Evolutionary conservation across 30 jellyfish, hydroid and myxozoan genomes (phyloP).

Genomic region (Phacellophora camtschatica): DNA sequence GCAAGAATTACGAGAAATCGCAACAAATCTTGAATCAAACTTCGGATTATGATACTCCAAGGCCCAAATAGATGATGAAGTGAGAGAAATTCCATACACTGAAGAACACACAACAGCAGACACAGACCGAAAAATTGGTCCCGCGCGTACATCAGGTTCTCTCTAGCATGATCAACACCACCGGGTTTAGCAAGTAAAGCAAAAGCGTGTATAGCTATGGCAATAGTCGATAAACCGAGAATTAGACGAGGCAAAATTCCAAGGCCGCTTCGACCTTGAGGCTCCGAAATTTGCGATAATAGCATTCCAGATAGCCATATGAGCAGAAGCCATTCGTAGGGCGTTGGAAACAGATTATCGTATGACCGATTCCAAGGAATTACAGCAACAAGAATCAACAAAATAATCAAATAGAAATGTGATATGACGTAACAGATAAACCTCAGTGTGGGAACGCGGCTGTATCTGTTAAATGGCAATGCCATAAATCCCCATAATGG

Average conservation of each 20-base stretch:
- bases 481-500: constrained; percentile 97
- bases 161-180: constrained; percentile 75
- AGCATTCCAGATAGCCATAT: constrained; percentile 89
- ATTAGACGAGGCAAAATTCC: constrained; percentile 74
- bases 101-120: constrained; percentile 68
- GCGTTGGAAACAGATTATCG: constrained; percentile 80
- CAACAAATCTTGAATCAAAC: constrained; percentile 78
- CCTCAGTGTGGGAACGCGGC: constrained; percentile 89
- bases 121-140: constrained; percentile 89
- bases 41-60: constrained; percentile 90
- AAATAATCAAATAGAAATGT: constrained; percentile 70
- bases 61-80: constrained; percentile 95
- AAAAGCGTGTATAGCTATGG: constrained; percentile 53
- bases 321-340: constrained; percentile 82
- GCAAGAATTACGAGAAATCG: constrained; percentile 83
- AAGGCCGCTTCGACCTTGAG: constrained; percentile 80
- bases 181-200: constrained; percentile 57
- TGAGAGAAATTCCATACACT: constrained; percentile 88
- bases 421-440: constrained; percentile 89
- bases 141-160: constrained; percentile 84
- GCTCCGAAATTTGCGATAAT: constrained; percentile 84
- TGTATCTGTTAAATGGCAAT: constrained; percentile 84
- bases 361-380: constrained; percentile 97
- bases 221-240: constrained; percentile 68
- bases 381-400: constrained; percentile 71